Conservation (phyloP, 2,113 vertebrate genomes). For the Lycaon pictus region DNA sequence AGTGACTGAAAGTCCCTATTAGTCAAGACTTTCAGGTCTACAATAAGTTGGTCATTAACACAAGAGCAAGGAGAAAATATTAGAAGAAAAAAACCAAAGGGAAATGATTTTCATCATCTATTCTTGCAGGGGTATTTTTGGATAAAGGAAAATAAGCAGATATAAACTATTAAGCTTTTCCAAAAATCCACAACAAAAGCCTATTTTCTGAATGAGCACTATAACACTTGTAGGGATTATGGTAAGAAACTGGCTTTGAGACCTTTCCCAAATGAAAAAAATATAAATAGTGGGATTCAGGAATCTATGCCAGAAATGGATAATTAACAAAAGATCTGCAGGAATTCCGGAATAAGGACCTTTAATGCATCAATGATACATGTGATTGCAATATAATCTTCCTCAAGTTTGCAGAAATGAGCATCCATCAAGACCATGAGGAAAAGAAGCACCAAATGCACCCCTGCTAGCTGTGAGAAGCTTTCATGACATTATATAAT, state of each 20-base stretch:
- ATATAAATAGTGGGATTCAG: background rate
- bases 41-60: background rate
- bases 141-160: slow-evolving; percentile 33
- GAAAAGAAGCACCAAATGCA: background rate
- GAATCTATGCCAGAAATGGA: background rate
- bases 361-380: background rate
- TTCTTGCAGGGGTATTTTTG: background rate
- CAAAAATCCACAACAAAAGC: background rate
- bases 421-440: background rate
- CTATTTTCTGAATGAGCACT: slow-evolving; percentile 9
- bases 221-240: background rate
- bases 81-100: slow-evolving; percentile 25
- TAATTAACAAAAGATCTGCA: slow-evolving; percentile 28
- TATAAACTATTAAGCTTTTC: background rate
- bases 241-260: background rate
- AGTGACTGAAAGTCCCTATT: background rate
- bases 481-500: background rate
- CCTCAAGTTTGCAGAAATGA: background rate
- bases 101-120: background rate
- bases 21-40: background rate
- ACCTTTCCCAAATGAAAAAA: slow-evolving; percentile 42
- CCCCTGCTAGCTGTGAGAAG: background rate
- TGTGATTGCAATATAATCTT: background rate
- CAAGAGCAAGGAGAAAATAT: background rate
- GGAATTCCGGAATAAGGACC: background rate